A percentile compares a stretch with the other conserved stretches of the same genome.
These are phyloP conservation scores for Tetropium fuscum DNA, from an alignment of 2,888 invertebrate genomes.

Conservation along the genomic window DNA sequence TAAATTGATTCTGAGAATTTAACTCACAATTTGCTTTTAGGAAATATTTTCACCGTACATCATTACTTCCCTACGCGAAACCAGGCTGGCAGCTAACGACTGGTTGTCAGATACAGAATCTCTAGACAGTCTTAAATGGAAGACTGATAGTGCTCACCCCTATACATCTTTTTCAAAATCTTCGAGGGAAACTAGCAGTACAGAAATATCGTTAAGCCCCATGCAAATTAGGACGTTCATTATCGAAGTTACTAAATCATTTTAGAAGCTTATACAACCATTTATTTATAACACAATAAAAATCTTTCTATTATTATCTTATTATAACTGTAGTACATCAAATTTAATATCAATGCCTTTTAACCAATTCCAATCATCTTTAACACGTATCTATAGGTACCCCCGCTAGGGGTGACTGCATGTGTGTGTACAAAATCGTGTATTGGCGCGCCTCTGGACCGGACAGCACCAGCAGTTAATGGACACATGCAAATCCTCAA, in stretches of 20 bases:
- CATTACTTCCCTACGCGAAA: conserved; percentile 69
- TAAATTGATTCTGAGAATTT: not conserved
- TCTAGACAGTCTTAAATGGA: conserved; percentile 54
- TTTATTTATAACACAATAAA: no score
- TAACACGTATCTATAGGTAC: no score
- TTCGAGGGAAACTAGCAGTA: conserved; percentile 40
- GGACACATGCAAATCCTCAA: no score
- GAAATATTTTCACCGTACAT: conserved; percentile 67
- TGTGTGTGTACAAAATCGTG: no score
- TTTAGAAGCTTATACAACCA: no score
- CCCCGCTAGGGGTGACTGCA: no score
- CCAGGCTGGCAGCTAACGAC: conserved; percentile 78
- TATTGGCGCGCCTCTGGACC: no score
- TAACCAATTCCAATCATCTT: no score
- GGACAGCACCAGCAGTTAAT: no score
- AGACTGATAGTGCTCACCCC: conserved; percentile 45
- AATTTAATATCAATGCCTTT: no score
- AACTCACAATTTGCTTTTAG: conserved; percentile 49
- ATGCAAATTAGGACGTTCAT: conserved; percentile 82
- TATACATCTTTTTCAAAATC: not conserved
- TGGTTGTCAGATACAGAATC: conserved; percentile 67
- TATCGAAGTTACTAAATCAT: conserved; percentile 47
- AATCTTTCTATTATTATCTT: no score
- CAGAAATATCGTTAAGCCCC: conserved; percentile 70
- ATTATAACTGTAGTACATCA: no score